Base-by-base conservation (phyloP, 1,140 invertebrate species). In the Luehdorfia chinensis region DNA sequence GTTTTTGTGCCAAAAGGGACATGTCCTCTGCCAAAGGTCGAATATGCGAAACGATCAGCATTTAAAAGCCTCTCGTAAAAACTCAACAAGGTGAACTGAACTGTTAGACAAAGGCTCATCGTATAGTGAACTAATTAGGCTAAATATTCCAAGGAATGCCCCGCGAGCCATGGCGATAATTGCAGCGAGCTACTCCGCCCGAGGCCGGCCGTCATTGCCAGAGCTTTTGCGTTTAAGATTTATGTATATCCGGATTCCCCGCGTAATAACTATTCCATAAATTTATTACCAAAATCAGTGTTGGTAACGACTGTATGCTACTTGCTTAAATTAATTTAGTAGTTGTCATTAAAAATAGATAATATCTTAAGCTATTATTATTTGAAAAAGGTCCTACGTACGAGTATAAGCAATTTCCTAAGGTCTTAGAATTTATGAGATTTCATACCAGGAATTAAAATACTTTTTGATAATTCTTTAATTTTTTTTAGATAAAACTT, bases 51-150 rank as follows among this genome's bases (percentile, higher is more conserved):
- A 64, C 55, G 55, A 68, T 53, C 59, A 57, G 55, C 56, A 65
- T 61, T 65, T 59, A 63, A 67, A 68, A 63, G 58, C 18, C 50
- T 62, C 50, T 59, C 51, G 58, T 75, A 75, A 78, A 77, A 75
- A 76, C 45, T 51, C 39, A 58, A 63, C 75, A 80, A 80, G 77
- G 75, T 76, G 77, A 84, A 74, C 63, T 51, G 55, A 59, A 58
- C 57, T 73, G 72, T 79, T 84, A 84, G 70, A 79, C 75, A 80
- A 81, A 84, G 77, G 68, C 74, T 68, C 76, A 79, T 80, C 79
- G 73, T 59, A 61, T 66, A 68, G 62, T 73, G 72, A 56, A 66
- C 59, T 78, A 80, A 84, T 84, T 84, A 79, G 64, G 66, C 57
- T 67, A 63, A 61, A 61, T 68, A 59, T 59, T 56, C 55, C 55